A percentile compares a stretch with the other conserved stretches of the same genome.
Conservation (phyloP, 2,888 invertebrate genomes). For the Ellobium chinense region DNA sequence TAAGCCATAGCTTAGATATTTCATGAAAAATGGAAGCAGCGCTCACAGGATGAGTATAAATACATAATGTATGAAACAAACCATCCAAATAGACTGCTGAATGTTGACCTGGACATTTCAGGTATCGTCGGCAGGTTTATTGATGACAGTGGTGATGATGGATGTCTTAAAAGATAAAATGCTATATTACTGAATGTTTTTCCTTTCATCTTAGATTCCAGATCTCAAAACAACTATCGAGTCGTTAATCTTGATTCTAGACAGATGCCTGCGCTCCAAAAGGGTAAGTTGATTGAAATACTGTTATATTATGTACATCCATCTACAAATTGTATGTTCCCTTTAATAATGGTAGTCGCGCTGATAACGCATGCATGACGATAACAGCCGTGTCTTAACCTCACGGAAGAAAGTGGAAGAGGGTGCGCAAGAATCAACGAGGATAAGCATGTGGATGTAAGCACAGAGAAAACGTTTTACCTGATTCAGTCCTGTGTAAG, state of each 20-base stretch:
- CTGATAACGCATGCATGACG: background rate
- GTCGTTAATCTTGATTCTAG: constrained; percentile 25
- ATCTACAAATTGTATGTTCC: background rate
- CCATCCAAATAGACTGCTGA: too few relatives aligned
- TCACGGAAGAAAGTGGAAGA: background rate
- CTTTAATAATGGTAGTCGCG: background rate
- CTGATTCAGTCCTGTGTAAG: background rate
- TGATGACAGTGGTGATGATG: background rate
- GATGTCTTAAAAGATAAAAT: background rate
- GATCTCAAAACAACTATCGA: background rate
- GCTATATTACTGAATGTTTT: background rate
- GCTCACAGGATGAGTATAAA: too few relatives aligned
- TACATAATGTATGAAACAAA: too few relatives aligned
- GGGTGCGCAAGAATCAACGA: background rate
- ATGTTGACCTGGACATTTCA: too few relatives aligned
- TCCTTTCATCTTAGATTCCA: background rate
- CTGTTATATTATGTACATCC: too few relatives aligned
- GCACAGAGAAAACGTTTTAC: background rate
- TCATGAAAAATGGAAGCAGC: too few relatives aligned
- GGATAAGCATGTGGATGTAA: too few relatives aligned
- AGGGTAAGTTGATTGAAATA: too few relatives aligned
- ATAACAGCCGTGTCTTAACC: background rate
- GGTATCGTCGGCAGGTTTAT: background rate
- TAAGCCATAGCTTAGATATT: too few relatives aligned
- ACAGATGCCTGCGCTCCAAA: background rate